These are phyloP conservation scores for Masnerella sp. DNA, from an alignment of 2,888 invertebrate species.

Conservation along the genomic window DNA sequence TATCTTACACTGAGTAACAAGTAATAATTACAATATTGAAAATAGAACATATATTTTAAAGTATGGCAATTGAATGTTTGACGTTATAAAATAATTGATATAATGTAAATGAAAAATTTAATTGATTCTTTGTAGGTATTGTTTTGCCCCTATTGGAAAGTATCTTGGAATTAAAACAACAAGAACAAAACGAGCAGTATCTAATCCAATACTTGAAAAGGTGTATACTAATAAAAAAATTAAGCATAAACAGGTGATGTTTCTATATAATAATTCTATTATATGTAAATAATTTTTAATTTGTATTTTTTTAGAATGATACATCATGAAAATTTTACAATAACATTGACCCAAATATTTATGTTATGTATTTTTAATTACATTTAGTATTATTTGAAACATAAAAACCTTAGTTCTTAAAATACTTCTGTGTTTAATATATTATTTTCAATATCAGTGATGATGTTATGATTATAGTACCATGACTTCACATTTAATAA, in stretches of 20 bases:
- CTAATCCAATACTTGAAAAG: conserved; percentile 87
- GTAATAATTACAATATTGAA: conserved; percentile 1
- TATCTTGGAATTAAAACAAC: conserved; percentile 89
- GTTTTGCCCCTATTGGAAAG: conserved; percentile 89
- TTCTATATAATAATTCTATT: not conserved
- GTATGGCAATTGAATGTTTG: not conserved
- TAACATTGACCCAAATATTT: too few relatives aligned
- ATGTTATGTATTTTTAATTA: too few relatives aligned
- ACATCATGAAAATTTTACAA: too few relatives aligned
- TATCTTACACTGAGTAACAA: conserved; percentile 5
- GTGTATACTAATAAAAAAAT: conserved; percentile 86
- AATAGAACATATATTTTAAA: not conserved
- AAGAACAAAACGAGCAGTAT: conserved; percentile 86
- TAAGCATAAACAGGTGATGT: conserved; percentile 87
- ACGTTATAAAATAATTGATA: too few relatives aligned
- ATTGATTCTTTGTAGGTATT: conserved; percentile 80
- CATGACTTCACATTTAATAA: too few relatives aligned
- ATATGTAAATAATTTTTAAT: conserved; percentile 6
- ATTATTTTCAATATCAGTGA: too few relatives aligned
- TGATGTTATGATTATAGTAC: too few relatives aligned
- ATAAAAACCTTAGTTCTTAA: too few relatives aligned
- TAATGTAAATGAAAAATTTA: conserved; percentile 15
- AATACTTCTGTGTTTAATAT: too few relatives aligned
- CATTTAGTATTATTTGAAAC: too few relatives aligned
- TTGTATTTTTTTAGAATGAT: too few relatives aligned